A percentile compares a stretch with the other conserved stretches of the same genome.
These are phyloP conservation scores for Sycophila sp. DNA, from an alignment of 1,140 invertebrate species.

Conservation along the genomic window DNA sequence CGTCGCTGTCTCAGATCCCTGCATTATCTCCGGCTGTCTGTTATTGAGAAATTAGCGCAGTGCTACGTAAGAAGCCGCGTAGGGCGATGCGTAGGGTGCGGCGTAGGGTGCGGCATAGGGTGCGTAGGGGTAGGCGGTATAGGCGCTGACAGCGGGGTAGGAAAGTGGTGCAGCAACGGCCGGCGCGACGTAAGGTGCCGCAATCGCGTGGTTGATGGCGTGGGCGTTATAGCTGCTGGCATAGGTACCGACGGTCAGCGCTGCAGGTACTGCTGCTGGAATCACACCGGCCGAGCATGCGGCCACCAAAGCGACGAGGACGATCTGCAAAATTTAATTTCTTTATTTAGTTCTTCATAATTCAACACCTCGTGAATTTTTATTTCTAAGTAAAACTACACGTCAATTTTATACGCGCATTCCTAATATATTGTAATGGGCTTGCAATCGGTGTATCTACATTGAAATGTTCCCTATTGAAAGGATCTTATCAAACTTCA, in stretches of 20 bases:
- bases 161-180: slow-evolving; percentile 56
- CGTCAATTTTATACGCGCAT: too few species aligned
- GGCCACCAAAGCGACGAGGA: slow-evolving; percentile 63
- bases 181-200: slow-evolving; percentile 67
- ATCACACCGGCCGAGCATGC: slow-evolving; percentile 58
- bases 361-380: too few species aligned
- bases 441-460: too few species aligned
- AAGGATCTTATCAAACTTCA: too few species aligned
- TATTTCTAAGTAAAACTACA: too few species aligned
- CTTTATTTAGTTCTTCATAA: too few species aligned
- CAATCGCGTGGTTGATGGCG: slow-evolving; percentile 71
- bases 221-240: slow-evolving; percentile 73
- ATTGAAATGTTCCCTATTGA: too few species aligned
- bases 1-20: too few species aligned
- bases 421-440: too few species aligned
- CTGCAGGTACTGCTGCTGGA: slow-evolving; percentile 58
- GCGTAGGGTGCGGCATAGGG: slow-evolving; percentile 41
- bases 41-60: too few species aligned
- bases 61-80: slow-evolving; percentile 1
- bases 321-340: slow-evolving; percentile 60
- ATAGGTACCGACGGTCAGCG: slow-evolving; percentile 69
- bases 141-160: slow-evolving; percentile 47
- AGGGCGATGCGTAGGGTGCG: slow-evolving; percentile 38
- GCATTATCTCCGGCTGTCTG: too few species aligned
- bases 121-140: slow-evolving; percentile 45